Percentiles rank a stretch among this genome's conserved stretches.
These are phyloP conservation scores for Stenichneumon culpator DNA, from an alignment of 2,888 invertebrate genomes.

Conservation along the genomic window DNA sequence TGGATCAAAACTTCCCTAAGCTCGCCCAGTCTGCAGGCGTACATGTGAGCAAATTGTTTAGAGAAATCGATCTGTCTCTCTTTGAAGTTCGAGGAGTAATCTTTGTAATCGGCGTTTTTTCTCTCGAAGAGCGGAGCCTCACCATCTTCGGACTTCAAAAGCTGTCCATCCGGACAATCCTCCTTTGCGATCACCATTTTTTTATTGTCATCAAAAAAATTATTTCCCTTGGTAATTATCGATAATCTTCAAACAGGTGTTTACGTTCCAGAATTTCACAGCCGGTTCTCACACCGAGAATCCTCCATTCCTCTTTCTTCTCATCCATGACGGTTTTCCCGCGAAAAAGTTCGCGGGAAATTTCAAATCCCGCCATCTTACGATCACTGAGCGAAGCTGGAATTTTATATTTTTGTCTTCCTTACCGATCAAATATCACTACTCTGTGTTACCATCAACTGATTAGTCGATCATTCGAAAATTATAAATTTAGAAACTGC, in stretches of 20 bases:
- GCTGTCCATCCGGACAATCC: slow-evolving; percentile 17
- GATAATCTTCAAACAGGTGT: not conserved
- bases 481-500: too few species aligned
- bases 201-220: not conserved
- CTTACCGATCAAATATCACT: not conserved
- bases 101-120: slow-evolving; percentile 69
- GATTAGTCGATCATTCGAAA: not conserved
- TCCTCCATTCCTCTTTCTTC: slow-evolving; percentile 3
- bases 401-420: not conserved
- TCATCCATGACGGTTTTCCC: not conserved
- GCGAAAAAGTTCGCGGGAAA: slow-evolving; percentile 21
- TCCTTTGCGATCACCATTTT: slow-evolving; percentile 56
- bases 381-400: not conserved
- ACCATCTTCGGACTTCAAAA: slow-evolving; percentile 57
- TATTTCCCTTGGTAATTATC: not conserved
- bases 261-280: not conserved
- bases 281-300: not conserved
- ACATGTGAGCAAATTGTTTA: slow-evolving; percentile 95
- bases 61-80: slow-evolving; percentile 75
- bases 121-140: slow-evolving; percentile 73
- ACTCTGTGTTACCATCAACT: not conserved
- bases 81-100: slow-evolving; percentile 73
- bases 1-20: slow-evolving; percentile 89
- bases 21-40: slow-evolving; percentile 90
- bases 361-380: not conserved